phyloP scores from a whole-genome alignment of 1,140 invertebrate genomes.

The Ceratosolen fusciceps region DNA sequence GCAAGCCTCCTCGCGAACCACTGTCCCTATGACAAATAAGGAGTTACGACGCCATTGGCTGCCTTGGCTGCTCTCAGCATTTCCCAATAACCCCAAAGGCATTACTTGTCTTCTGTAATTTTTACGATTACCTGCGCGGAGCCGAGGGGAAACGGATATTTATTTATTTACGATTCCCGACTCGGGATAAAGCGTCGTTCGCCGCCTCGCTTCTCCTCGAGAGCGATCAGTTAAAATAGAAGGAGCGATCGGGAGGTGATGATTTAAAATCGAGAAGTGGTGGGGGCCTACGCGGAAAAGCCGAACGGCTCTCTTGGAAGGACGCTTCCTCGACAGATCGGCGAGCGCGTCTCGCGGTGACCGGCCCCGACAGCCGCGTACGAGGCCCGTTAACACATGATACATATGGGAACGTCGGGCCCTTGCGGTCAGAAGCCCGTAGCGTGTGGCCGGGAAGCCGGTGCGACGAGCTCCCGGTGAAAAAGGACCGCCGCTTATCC shows the following conservation, averaged over 20 bases:
- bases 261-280: not conserved
- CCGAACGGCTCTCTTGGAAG: not conserved
- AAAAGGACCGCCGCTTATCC: slow-evolving; percentile 6
- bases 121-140: too few species aligned
- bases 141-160: too few species aligned
- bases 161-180: too few species aligned
- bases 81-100: too few species aligned
- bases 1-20: too few species aligned
- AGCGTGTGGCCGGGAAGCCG: slow-evolving; percentile 33
- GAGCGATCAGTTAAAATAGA: too few species aligned
- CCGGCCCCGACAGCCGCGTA: slow-evolving; percentile 9
- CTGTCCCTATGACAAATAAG: too few species aligned
- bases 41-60: too few species aligned
- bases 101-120: too few species aligned
- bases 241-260: not conserved
- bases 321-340: slow-evolving; percentile 4
- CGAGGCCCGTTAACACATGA: slow-evolving; percentile 68
- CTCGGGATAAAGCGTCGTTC: too few species aligned
- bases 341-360: not conserved
- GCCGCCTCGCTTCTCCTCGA: too few species aligned
- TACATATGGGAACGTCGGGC: slow-evolving; percentile 72
- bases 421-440: slow-evolving; percentile 69
- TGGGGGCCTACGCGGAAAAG: not conserved
- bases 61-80: too few species aligned
- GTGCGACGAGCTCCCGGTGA: not conserved